Evolutionary conservation across 2,113 vertebrate species (phyloP).

Genomic region (Pycnonotus jocosus): DNA sequence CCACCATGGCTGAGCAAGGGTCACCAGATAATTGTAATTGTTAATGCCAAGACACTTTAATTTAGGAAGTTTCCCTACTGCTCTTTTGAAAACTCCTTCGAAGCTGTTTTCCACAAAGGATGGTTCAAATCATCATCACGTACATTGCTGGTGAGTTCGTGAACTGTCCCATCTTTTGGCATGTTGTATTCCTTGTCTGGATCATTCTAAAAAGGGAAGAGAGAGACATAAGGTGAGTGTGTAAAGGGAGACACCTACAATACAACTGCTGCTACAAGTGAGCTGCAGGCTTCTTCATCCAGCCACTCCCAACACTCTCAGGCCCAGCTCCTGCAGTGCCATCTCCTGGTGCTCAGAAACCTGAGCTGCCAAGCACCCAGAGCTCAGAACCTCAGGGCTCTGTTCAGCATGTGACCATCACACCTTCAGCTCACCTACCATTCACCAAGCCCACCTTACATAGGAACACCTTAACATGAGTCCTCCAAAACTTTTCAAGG

Average conservation of each 20-base stretch:
- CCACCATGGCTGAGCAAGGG: background rate
- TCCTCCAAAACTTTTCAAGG: background rate
- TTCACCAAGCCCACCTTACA: background rate
- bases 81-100: background rate
- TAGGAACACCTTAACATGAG: background rate
- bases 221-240: background rate
- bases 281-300: background rate
- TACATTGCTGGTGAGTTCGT: slow-evolving; percentile 96
- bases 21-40: background rate
- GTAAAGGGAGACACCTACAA: background rate
- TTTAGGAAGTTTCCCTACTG: background rate
- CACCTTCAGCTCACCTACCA: background rate
- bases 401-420: background rate
- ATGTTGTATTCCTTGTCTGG: slow-evolving; percentile 99
- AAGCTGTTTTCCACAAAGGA: background rate
- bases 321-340: background rate
- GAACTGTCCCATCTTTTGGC: slow-evolving; percentile 97
- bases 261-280: background rate
- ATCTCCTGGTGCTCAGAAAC: slow-evolving; percentile 21
- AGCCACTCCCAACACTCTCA: background rate
- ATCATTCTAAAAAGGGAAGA: slow-evolving; percentile 79
- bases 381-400: background rate
- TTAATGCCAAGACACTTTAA: background rate
- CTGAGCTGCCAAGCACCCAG: background rate
- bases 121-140: slow-evolving; percentile 33